Evolutionary conservation across 2,888 invertebrate species (phyloP), one percentile per base, ranked within the genome.

Genomic region (Sinopyrophorus schimmeli): DNA sequence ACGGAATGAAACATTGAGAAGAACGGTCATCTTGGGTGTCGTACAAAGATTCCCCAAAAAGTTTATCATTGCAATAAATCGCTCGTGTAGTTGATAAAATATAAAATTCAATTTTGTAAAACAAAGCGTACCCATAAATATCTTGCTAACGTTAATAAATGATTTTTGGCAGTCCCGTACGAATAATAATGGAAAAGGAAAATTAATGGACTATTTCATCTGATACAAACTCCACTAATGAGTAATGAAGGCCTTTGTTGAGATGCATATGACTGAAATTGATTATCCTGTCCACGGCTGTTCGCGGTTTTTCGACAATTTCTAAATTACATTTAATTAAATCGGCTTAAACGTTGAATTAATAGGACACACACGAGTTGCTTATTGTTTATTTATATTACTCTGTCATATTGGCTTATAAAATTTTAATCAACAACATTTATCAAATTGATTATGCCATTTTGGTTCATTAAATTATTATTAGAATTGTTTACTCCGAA

Each of bases 121-220:
- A 49, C 40, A 49, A 49, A 32, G 44, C 35, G 43, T 14, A n/a
- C n/a, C 28, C 35, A 47, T 41, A 47, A 51, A 51, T 49, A 40
- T 44, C 39, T 31, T 31, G 47, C 42, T 40, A 47, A 51, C 42
- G 26, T 52, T 52, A 47, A 53, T 49, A 53, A 53, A 49, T 49
- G 48, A 53, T 48, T 49, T 37, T 37, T 31, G 48, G 40, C 48
- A 48, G 26, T 38, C 43, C 27, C 39, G 32, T 39, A 53, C 32
- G 37, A 40, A 42, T 53, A 40, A 53, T 48, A 52, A 52, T 47
- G 47, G 42, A 46, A 52, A 41, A 44, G 40, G 44, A 34, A 44
- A 49, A 49, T 40, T 53, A 53, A 53, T 53, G 53, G 41, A 53
- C 43, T 44, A 38, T 51, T 51, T 48, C 32, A 49, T 38, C 44